Base-by-base conservation (phyloP, 1,140 invertebrate genomes). In the Lepidurus couesii region DNA sequence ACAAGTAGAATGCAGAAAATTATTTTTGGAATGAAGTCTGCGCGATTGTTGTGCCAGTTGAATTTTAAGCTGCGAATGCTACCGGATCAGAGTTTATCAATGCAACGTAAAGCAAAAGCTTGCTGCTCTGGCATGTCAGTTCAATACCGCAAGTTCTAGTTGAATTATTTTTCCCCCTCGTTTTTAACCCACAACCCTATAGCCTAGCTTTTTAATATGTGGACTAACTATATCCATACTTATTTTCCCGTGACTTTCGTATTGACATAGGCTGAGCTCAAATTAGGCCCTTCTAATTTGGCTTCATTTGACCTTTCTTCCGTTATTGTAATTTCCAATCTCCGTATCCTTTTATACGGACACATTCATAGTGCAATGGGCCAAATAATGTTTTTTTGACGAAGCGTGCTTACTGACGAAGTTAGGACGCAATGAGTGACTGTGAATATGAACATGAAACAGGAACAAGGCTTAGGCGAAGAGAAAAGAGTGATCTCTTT, bases 331-430 rank as follows among this genome's bases (percentile, higher is more conserved):
- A 21, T 65, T 65, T 65, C 21, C 21, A n/a, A 13, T n/a, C 53
- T 9, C 53, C 53, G 53, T 65, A 65, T 65, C 21, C 16, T 65
- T n/a, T 16, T 13, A 65, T 65, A 16, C 53, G 53, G 53, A 65
- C 53, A 65, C 53, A 65, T 65, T 65, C 53, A 65, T 65, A 65
- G 53, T 65, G 53, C 53, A 65, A 65, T 65, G 53, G 53, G 53
- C 53, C 53, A 65, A 65, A 65, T 4, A 5, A 65, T 65, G n/a
- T 65, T 65, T 65, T 65, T 65, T 65, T 65, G 4, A 13, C 8
- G 21, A 65, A 65, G 53, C n/a, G 53, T 65, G 53, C 53, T 65
- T 65, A n/a, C 7, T 65, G 53, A 16, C 16, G 4, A 21, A 7
- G 53, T 65, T 65, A n/a, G 0, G 4, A 65, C 21, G 53, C 16